Conservation (phyloP, 2,797 vertebrate species). For the Pachyuromys duprasi region DNA sequence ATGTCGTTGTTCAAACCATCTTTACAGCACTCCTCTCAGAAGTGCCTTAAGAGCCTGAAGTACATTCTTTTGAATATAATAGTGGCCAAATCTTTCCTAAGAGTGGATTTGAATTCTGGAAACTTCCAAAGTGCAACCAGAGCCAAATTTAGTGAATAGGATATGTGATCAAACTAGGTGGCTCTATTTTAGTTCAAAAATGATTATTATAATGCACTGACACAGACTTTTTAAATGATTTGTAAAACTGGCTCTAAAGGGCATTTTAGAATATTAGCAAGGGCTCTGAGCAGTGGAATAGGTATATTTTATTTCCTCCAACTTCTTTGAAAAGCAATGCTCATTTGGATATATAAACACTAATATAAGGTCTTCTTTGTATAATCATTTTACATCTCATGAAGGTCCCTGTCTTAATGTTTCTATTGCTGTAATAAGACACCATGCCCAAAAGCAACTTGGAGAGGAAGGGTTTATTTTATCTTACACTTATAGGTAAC, state of each 20-base stretch:
- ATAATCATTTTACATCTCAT: slow-evolving; percentile 40
- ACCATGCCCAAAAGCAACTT: background rate
- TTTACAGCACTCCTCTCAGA: slow-evolving; percentile 33
- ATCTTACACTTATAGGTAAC: background rate
- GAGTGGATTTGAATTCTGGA: slow-evolving; percentile 34
- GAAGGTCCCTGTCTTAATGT: slow-evolving; percentile 23
- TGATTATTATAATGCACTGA: slow-evolving; percentile 32
- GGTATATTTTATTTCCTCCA: background rate
- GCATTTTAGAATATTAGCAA: slow-evolving; percentile 43
- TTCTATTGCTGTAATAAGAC: background rate
- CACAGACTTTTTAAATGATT: slow-evolving; percentile 24
- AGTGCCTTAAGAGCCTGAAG: background rate
- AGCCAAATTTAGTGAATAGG: slow-evolving; percentile 45
- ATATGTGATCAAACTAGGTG: slow-evolving; percentile 58
- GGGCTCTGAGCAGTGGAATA: slow-evolving; percentile 1
- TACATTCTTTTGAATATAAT: slow-evolving; percentile 19
- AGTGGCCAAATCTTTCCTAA: slow-evolving; percentile 27
- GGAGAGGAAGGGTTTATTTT: background rate
- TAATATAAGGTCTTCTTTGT: slow-evolving; percentile 43
- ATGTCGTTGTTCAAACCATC: slow-evolving; percentile 41
- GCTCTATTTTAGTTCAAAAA: slow-evolving; percentile 43
- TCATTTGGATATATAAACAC: background rate
- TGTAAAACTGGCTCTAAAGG: slow-evolving; percentile 50
- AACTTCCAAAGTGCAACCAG: slow-evolving; percentile 13
- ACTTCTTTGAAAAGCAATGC: background rate